Conservation (phyloP, 35 echinoderm and acorn worm genomes). For the Lytechinus variegatus region DNA sequence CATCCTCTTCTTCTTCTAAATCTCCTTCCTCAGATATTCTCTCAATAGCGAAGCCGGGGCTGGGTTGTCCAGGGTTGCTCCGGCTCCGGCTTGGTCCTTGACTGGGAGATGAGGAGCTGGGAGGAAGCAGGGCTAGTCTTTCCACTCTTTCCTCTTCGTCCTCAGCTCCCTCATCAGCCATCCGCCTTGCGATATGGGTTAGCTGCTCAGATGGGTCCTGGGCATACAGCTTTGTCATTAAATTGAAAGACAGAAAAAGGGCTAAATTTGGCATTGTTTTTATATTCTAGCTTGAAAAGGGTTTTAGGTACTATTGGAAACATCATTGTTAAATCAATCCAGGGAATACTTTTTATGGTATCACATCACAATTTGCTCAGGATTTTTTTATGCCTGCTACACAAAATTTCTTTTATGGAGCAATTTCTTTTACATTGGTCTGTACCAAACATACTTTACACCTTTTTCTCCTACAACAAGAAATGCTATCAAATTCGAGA, state of each 20-base stretch:
- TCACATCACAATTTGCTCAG: no score
- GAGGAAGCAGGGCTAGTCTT: slow-evolving; percentile 20
- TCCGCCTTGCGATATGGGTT: background rate
- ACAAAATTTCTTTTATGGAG: no score
- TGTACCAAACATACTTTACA: no score
- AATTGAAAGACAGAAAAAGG: background rate
- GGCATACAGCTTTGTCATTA: background rate
- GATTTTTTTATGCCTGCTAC: no score
- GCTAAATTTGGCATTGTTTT: background rate
- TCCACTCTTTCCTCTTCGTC: slow-evolving; percentile 15
- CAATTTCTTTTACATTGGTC: no score
- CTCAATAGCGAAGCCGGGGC: background rate
- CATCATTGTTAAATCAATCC: no score
- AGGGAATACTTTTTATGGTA: no score
- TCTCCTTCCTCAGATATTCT: slow-evolving; percentile 46
- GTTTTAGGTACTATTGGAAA: no score
- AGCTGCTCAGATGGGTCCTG: background rate
- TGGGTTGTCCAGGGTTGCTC: background rate
- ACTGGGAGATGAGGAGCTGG: background rate
- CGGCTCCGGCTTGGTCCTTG: background rate
- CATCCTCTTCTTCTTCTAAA: background rate
- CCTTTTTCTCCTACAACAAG: no score
- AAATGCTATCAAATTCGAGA: no score
- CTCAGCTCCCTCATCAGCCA: background rate
- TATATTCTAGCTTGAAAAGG: no score